Conservation (phyloP, 2,797 vertebrate species). For the Threskiornis aethiopicus region DNA sequence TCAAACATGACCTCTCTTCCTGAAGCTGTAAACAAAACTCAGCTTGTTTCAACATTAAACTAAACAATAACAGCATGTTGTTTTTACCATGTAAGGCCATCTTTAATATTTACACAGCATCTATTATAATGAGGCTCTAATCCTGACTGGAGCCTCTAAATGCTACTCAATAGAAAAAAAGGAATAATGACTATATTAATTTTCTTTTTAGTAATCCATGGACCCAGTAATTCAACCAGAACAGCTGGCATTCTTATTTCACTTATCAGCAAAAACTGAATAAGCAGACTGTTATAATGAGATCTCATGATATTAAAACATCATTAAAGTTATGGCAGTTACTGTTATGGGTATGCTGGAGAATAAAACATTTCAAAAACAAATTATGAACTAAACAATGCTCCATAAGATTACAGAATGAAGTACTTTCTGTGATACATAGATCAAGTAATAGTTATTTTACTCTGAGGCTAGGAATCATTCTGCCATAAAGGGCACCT, state of each 20-base stretch:
- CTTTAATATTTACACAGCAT: not conserved
- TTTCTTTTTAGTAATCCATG: not conserved
- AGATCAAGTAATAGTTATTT: not conserved
- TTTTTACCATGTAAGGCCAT: not conserved
- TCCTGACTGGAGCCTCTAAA: not conserved
- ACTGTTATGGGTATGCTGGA: not conserved
- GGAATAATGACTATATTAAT: not conserved
- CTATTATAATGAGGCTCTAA: not conserved
- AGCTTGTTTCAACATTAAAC: not conserved
- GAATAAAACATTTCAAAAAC: not conserved
- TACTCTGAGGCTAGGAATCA: not conserved
- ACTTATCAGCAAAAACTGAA: not conserved
- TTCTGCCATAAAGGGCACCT: not conserved
- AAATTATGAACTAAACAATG: not conserved
- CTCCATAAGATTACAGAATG: not conserved
- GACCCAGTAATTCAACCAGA: not conserved
- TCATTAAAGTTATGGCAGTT: not conserved
- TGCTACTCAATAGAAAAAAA: not conserved
- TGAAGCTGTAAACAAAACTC: not conserved
- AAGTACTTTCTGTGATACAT: not conserved
- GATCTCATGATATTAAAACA: not conserved
- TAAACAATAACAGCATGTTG: not conserved
- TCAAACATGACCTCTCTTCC: not conserved
- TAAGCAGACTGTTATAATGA: not conserved
- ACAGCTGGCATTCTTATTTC: constrained; percentile 1